Evolutionary conservation across 2,797 vertebrate species (phyloP), one percentile per base, ranked within the genome.

Genomic region (Buceros bicornis): DNA sequence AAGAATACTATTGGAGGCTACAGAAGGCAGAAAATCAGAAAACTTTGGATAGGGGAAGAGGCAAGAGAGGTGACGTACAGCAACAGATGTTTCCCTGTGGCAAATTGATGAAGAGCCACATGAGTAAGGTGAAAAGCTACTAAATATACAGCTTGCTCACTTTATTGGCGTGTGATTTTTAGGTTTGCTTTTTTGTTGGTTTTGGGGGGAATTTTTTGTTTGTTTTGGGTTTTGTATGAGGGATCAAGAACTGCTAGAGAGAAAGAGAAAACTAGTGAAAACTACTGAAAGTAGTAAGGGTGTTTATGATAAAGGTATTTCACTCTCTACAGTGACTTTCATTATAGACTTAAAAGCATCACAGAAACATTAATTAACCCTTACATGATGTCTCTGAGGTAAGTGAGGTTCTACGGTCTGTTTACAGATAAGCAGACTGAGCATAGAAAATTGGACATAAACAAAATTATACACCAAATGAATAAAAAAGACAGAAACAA

Each of bases 41-140:
- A 67, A 74, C 31, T 84, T 83, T 69, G n/a, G 29, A 15, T 20
- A 79, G 25, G 9, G 17, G 61, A 66, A 69, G 28, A 73, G 20
- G 47, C 24, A 80, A 79, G 43, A 69, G 42, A 90, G 31, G 35
- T 80, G 78, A 76, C 18, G 67, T 25, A 29, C 37, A 95, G 65
- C 69, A 89, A 94, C 81, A 95, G 86, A 94, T 88, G 58, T 96
- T 93, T 86, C 73, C 72, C 73, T 79, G 72, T 89, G 66, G 79
- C 89, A 92, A 94, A 94, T 6, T 95, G 76, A 80, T 62, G 70
- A 87, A 82, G 12, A 80, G 57, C 24, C 87, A 90, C 57, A 88
- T 21, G 47, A 90, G 24, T 60, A 56, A 25, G 28, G 53, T 71
- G 37, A 42, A 94, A 91, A 94, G 29, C 57, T 80, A 24, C 92